Base-by-base conservation (phyloP, 2,797 vertebrate species). In the Amazona ochrocephala region DNA sequence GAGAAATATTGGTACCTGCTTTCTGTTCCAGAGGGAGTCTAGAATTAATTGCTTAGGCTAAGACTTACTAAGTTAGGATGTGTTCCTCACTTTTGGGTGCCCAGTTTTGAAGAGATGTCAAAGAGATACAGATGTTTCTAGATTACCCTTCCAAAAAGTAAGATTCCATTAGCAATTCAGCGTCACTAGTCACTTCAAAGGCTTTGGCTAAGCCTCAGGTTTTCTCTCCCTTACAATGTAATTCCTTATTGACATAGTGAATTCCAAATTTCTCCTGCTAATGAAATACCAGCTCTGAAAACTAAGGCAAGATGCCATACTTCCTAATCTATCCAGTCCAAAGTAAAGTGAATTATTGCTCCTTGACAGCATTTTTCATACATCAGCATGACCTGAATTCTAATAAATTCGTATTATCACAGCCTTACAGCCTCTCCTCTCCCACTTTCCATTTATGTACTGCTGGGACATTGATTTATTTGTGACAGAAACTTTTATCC, bases 321-420 rank as follows among this genome's bases (percentile, higher is more conserved):
- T 89, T 92, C 42, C 32, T 85, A 44, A 48, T 48, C 65, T 66
- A 62, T 41, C 68, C 26, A 80, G 41, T 68, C 75, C 53, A 70
- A 80, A 91, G 30, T 50, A 86, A 94, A 87, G 68, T 50, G 48
- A 94, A 72, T 89, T 92, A 74, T 34, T 83, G 7, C 62, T 87
- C 39, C 82, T 13, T 0, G 4, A 75, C 48, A 77, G 11, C 4
- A 51, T 70, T 93, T 83, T 89, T 85, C 53, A 32, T 85, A 62
- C 9, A 67, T 65, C 64, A 68, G 7, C 58, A 74, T 75, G 61
- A 93, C 34, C 45, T 81, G 75, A 87, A 91, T 92, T 75, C 56
- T 45, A 51, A 75, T 19, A 47, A 17, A 87, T 47, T 65, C 45
- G 37, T 29, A 41, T 47, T 11, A 76, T 83, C 45, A 51, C 27